Evolutionary conservation across 2,113 vertebrate species (phyloP).

Genomic region (Aix galericulata): DNA sequence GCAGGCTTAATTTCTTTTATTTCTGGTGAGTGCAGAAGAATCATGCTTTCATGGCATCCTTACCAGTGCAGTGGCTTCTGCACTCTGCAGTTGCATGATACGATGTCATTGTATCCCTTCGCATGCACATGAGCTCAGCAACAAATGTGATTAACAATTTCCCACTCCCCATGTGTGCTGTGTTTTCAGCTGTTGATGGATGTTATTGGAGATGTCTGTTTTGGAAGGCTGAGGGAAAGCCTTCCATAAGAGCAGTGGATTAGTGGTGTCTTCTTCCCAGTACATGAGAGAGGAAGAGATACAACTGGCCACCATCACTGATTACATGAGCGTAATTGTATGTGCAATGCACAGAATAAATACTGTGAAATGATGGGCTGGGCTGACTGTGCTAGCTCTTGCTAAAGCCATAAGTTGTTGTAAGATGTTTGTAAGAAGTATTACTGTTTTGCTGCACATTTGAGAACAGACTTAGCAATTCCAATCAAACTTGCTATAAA

Average conservation of each 20-base stretch:
- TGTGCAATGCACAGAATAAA: background rate
- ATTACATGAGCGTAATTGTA: background rate
- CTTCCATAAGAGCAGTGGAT: background rate
- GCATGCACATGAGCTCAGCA: background rate
- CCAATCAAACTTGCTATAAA: background rate
- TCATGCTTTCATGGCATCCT: background rate
- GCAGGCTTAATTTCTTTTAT: background rate
- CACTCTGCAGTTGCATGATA: background rate
- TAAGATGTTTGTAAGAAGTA: background rate
- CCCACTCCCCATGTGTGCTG: background rate
- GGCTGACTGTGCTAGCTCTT: background rate
- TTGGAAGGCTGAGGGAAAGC: background rate
- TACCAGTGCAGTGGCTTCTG: background rate
- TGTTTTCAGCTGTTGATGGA: slow-evolving; percentile 33
- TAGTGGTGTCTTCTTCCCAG: background rate
- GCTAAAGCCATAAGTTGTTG: background rate
- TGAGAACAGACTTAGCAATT: background rate
- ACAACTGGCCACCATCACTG: background rate
- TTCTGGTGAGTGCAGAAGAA: background rate
- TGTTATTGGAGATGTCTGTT: background rate
- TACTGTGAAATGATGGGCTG: background rate
- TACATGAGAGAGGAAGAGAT: background rate
- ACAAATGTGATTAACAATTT: background rate
- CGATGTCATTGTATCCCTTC: background rate
- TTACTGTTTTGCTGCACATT: background rate